Percentiles rank a stretch among this genome's conserved stretches.
These are phyloP conservation scores for Callosobruchus maculatus DNA, from an alignment of 2,888 invertebrate genomes.

Conservation along the genomic window DNA sequence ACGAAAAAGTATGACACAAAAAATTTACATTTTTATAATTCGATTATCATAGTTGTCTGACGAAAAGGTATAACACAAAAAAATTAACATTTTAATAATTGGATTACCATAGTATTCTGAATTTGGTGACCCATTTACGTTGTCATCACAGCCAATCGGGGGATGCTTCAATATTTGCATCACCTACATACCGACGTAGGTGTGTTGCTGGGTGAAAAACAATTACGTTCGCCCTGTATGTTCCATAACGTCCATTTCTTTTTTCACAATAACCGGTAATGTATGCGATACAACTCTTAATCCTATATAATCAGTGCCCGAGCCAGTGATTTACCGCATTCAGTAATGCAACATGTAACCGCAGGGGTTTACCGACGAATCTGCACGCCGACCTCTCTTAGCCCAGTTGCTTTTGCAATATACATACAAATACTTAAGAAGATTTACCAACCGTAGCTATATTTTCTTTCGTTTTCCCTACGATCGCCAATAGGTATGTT, in stretches of 20 bases:
- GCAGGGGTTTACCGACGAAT: slow-evolving; percentile 22
- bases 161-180: too few relatives aligned
- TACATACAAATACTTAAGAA: neutral
- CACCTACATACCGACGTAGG: neutral
- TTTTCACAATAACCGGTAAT: slow-evolving; percentile 29
- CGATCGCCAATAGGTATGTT: too few relatives aligned
- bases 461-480: too few relatives aligned
- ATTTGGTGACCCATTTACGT: too few relatives aligned
- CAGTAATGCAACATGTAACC: slow-evolving; percentile 30
- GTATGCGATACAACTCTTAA: slow-evolving; percentile 34
- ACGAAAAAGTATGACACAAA: too few relatives aligned
- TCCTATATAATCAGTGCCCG: slow-evolving; percentile 32
- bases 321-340: slow-evolving; percentile 34
- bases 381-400: neutral
- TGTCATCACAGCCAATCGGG: too few relatives aligned
- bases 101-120: too few relatives aligned
- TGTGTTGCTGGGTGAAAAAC: neutral
- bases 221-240: neutral
- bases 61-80: too few relatives aligned
- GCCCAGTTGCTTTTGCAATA: neutral
- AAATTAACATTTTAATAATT: too few relatives aligned
- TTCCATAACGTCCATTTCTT: slow-evolving; percentile 27
- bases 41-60: too few relatives aligned
- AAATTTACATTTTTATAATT: too few relatives aligned
- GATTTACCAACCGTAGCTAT: neutral